Conservation (phyloP, 2,888 invertebrate genomes). For the Brachylomia viminalis region DNA sequence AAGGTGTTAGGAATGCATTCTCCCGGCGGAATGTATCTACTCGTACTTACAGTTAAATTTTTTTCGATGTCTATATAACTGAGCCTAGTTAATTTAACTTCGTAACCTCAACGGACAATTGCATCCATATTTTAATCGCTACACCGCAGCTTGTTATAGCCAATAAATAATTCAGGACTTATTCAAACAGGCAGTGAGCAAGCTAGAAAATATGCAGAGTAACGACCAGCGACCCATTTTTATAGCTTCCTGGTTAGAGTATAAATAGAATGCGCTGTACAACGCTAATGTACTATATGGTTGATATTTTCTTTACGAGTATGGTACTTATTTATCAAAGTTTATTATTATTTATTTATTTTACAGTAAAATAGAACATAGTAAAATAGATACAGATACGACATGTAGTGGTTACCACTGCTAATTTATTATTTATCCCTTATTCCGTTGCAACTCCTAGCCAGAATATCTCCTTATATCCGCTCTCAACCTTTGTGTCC, state of each 20-base stretch:
- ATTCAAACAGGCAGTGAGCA: constrained; percentile 58
- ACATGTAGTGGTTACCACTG: too few species aligned
- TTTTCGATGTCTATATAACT: background rate
- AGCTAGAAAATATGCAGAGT: constrained; percentile 66
- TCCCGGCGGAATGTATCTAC: background rate
- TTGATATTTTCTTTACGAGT: background rate
- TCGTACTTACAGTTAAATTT: too few species aligned
- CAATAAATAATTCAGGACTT: constrained; percentile 65
- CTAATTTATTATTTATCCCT: too few species aligned
- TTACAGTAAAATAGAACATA: too few species aligned
- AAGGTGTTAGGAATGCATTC: background rate
- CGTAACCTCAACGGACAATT: constrained; percentile 16
- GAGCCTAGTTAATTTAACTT: constrained; percentile 5
- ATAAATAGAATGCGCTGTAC: constrained; percentile 49
- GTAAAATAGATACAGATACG: too few species aligned
- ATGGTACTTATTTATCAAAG: background rate
- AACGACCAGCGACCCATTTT: constrained; percentile 68
- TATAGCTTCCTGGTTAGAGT: constrained; percentile 57
- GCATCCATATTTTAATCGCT: constrained; percentile 49
- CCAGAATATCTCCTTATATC: too few species aligned
- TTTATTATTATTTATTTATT: too few species aligned
- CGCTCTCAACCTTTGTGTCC: too few species aligned
- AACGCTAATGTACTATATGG: constrained; percentile 18
- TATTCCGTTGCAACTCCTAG: too few species aligned
- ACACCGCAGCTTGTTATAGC: constrained; percentile 43